Evolutionary conservation across 2,888 invertebrate genomes (phyloP), one percentile per base, ranked within the genome.

Genomic region (Hirtodrosophila cameraria): DNA sequence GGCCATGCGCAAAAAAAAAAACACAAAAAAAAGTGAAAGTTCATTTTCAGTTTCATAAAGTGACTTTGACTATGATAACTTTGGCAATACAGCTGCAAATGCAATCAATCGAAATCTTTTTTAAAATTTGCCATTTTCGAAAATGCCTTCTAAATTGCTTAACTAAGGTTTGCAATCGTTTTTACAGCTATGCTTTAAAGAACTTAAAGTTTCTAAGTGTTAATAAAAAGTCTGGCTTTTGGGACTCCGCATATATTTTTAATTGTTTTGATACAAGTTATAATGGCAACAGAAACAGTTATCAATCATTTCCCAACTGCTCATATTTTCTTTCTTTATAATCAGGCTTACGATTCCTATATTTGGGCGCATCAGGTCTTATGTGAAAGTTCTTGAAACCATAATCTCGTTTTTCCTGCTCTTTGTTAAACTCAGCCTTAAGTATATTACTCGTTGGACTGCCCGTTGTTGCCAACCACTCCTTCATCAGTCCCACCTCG

Each of bases 391-490:
- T 78, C 42, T 59, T 58, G 28, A 48, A 78, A 3, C 54, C 63
- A 25, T 78, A 78, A 8, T 69, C 53, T 0, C 52, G 36, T 9
- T 65, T 65, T 12, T 65, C 55, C 1, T 4, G 11, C 3, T 43
- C 23, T 2, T 5, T 27, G 0, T 91, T 92, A 88, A 96, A 96
- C 68, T 94, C 93, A 0, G 93, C 94, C 86, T 93, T 94, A 0
- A 94, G 94, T 70, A 96, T 95, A 64, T 91, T 91, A 18, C 95
- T 95, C 66, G 92, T 92, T 0, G 96, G 96, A 89, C 96, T 96
- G 41, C 96, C 96, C 1, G 92, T 94, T n/a, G 90, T 92, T 75
- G 92, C 92, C 38, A 96, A 69, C 89, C 89, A 90, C 11, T 83
- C 54, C 57, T 86, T 87, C 94, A 94, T 94, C 87, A 92, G 91